Conservation (phyloP, 2,113 vertebrate genomes). For the Etheostoma spectabile region DNA sequence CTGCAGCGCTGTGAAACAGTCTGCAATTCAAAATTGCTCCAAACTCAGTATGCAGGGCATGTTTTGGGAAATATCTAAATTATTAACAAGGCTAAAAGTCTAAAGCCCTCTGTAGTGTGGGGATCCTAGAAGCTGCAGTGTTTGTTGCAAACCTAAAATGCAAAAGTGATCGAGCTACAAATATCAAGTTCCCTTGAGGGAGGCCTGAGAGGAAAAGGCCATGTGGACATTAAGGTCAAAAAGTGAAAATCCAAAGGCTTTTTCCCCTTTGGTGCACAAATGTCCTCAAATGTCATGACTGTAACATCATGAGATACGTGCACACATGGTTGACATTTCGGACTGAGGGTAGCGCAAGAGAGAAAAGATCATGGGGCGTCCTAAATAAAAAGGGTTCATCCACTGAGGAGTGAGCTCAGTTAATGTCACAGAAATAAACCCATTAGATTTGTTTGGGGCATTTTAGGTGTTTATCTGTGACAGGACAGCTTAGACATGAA, state of each 20-base stretch:
- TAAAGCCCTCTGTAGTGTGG: background rate
- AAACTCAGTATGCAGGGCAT: slow-evolving; percentile 2
- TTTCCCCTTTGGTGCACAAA: background rate
- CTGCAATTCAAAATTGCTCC: background rate
- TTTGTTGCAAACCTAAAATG: background rate
- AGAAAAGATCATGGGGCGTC: background rate
- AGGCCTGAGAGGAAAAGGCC: background rate
- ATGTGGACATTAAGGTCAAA: background rate
- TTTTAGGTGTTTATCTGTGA: no score
- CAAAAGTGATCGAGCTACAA: background rate
- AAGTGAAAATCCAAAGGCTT: slow-evolving; percentile 12
- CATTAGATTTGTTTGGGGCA: no score
- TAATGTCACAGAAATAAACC: slow-evolving; percentile 11
- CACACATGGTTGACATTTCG: slow-evolving; percentile 2
- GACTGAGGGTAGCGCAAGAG: slow-evolving; percentile 5
- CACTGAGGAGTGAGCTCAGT: slow-evolving; percentile 5
- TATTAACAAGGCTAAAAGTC: slow-evolving; percentile 17
- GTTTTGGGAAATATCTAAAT: background rate
- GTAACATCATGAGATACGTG: background rate
- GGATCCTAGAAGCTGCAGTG: background rate
- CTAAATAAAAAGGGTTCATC: slow-evolving; percentile 22
- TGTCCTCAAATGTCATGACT: slow-evolving; percentile 36
- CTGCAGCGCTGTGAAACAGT: background rate
- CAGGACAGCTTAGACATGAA: no score
- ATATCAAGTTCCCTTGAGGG: background rate